Percentiles rank a stretch among this genome's conserved stretches.
phyloP scores from a whole-genome alignment of 2,888 invertebrate genomes.

The Petrophora chlorosata region DNA sequence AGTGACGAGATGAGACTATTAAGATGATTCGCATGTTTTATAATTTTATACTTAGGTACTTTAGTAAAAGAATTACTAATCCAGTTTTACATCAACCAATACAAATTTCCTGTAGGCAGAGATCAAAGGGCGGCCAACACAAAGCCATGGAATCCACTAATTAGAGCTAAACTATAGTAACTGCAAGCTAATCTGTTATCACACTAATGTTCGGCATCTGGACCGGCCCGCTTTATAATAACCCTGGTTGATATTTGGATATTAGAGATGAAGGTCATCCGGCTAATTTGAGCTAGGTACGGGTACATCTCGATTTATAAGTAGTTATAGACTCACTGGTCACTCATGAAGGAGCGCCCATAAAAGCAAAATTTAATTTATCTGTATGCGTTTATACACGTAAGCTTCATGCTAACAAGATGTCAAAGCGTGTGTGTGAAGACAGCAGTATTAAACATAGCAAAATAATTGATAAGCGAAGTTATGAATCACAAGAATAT shows the following conservation, averaged over 20 bases:
- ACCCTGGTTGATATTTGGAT: constrained; percentile 7
- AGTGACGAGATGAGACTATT: not conserved
- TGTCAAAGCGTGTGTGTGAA: too few relatives aligned
- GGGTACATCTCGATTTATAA: too few relatives aligned
- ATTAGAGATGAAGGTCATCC: constrained; percentile 1
- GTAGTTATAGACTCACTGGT: too few relatives aligned
- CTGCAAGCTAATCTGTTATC: constrained; percentile 17
- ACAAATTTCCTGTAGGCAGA: constrained; percentile 25
- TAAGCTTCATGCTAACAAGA: too few relatives aligned
- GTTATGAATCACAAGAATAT: too few relatives aligned
- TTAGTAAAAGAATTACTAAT: too few relatives aligned
- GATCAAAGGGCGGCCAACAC: constrained; percentile 61
- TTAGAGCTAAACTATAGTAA: constrained; percentile 47
- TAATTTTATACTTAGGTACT: not conserved
- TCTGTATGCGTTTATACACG: too few relatives aligned
- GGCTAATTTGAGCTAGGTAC: not conserved
- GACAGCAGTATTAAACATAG: too few relatives aligned
- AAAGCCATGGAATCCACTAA: constrained; percentile 64
- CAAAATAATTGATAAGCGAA: too few relatives aligned
- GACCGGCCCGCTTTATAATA: constrained; percentile 12
- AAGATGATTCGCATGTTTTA: not conserved
- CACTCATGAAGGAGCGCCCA: too few relatives aligned
- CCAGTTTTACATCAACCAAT: too few relatives aligned
- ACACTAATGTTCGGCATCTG: constrained; percentile 28
- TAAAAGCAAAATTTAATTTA: too few relatives aligned